Percentiles rank a stretch among this genome's conserved stretches.
phyloP scores from a whole-genome alignment of 2,888 invertebrate species.

The Callimorpha dominula region DNA sequence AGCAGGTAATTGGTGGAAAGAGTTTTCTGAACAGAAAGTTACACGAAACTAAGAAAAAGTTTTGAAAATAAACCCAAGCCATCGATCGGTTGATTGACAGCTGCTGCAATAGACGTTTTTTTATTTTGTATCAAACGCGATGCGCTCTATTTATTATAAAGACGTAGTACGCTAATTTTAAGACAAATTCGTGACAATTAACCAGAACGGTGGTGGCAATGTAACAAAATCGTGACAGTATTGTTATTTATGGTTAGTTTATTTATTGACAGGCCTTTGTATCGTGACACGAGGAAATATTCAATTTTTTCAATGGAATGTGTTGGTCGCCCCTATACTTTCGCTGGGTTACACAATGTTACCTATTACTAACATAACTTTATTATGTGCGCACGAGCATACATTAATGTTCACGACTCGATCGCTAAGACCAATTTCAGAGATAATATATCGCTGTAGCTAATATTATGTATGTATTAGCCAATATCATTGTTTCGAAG shows the following conservation, averaged over 20 bases:
- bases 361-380: slow-evolving; percentile 51
- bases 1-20: slow-evolving; percentile 65
- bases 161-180: slow-evolving; percentile 63
- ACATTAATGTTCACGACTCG: slow-evolving; percentile 74
- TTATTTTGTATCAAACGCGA: slow-evolving; percentile 54
- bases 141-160: slow-evolving; percentile 66
- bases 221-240: slow-evolving; percentile 38
- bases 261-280: slow-evolving; percentile 26
- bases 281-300: slow-evolving; percentile 12
- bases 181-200: slow-evolving; percentile 63
- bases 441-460: slow-evolving; percentile 68
- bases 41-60: slow-evolving; percentile 57
- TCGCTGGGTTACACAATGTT: slow-evolving; percentile 46
- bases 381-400: slow-evolving; percentile 78
- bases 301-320: slow-evolving; percentile 8
- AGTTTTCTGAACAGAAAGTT: slow-evolving; percentile 65
- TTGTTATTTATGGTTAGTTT: slow-evolving; percentile 35
- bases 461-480: slow-evolving; percentile 63
- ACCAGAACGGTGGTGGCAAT: slow-evolving; percentile 54
- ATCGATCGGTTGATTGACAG: slow-evolving; percentile 60
- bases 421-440: slow-evolving; percentile 68
- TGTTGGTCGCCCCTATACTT: slow-evolving; percentile 32
- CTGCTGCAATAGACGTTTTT: slow-evolving; percentile 59
- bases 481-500: slow-evolving; percentile 68
- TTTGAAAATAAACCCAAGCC: slow-evolving; percentile 57